Conservation (phyloP, 2,888 invertebrate species). For the Dusona sp. region DNA sequence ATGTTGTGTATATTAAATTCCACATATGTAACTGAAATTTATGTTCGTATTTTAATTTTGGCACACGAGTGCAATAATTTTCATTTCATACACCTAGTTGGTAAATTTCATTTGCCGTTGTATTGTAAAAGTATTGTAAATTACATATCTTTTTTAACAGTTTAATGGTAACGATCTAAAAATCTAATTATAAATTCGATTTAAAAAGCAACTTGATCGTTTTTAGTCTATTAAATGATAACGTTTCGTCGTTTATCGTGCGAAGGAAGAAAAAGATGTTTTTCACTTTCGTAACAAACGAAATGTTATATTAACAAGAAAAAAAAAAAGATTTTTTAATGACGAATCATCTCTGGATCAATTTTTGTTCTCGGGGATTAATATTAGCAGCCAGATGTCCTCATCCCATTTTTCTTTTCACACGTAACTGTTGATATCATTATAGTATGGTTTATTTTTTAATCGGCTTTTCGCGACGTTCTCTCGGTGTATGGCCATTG, state of each 20-base stretch:
- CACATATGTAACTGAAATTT: no score
- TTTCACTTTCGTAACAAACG: neutral
- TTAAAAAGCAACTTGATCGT: neutral
- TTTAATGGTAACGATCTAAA: neutral
- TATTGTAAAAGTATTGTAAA: no score
- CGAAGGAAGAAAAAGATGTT: neutral
- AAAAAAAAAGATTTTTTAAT: no score
- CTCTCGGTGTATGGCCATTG: conserved; percentile 34
- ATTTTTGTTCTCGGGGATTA: conserved; percentile 6
- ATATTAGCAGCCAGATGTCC: conserved; percentile 8
- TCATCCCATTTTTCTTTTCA: neutral
- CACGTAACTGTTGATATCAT: conserved; percentile 22
- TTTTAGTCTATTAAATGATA: neutral
- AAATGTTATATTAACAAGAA: no score
- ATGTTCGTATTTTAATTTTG: no score
- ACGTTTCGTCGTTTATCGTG: neutral
- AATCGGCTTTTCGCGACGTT: conserved; percentile 41
- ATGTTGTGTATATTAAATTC: no score
- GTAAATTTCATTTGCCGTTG: no score
- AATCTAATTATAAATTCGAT: neutral
- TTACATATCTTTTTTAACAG: no score
- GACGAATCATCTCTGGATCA: neutral
- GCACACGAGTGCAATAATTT: no score
- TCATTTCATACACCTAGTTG: no score
- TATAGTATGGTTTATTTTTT: conserved; percentile 55